Conservation (phyloP, 2,113 vertebrate species). For the Xiphophorus hellerii region DNA sequence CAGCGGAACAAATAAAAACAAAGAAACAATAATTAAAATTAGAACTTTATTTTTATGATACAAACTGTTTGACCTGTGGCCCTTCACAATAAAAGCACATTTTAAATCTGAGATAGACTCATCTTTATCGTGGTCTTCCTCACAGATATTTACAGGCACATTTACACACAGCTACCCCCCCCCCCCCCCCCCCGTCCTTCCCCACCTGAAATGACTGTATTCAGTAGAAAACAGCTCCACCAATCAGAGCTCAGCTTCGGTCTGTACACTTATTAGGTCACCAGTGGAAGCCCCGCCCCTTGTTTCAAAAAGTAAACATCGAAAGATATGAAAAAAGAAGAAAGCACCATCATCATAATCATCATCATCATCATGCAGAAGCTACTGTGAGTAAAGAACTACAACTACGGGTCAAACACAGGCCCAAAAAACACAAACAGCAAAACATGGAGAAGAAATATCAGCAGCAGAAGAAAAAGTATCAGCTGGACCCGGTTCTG, state of each 20-base stretch:
- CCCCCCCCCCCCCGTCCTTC: conserved; percentile 61
- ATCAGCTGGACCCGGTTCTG: conserved; percentile 6
- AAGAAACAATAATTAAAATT: conserved; percentile 72
- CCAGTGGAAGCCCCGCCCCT: conserved; percentile 14
- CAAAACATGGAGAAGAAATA: conserved; percentile 39
- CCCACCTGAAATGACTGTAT: conserved; percentile 10
- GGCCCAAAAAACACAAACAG: conserved; percentile 55
- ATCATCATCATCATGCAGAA: conserved; percentile 65
- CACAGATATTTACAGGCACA: conserved; percentile 78
- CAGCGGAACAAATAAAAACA: not conserved
- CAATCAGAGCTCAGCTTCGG: conserved; percentile 56
- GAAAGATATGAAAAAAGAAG: conserved; percentile 10
- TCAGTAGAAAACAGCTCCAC: conserved; percentile 53
- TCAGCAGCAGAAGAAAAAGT: conserved; percentile 21
- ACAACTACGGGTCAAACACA: conserved; percentile 68
- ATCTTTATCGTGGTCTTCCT: conserved; percentile 47
- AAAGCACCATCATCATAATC: conserved; percentile 38
- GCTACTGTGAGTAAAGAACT: conserved; percentile 52
- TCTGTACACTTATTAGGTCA: conserved; percentile 52
- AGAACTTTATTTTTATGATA: conserved; percentile 82
- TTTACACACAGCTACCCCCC: conserved; percentile 80
- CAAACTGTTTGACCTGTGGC: conserved; percentile 68
- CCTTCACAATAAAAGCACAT: conserved; percentile 62
- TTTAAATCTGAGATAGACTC: conserved; percentile 36
- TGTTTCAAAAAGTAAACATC: conserved; percentile 9